Base-by-base conservation (phyloP, 1,140 invertebrate genomes). In the Fopius arisanus region DNA sequence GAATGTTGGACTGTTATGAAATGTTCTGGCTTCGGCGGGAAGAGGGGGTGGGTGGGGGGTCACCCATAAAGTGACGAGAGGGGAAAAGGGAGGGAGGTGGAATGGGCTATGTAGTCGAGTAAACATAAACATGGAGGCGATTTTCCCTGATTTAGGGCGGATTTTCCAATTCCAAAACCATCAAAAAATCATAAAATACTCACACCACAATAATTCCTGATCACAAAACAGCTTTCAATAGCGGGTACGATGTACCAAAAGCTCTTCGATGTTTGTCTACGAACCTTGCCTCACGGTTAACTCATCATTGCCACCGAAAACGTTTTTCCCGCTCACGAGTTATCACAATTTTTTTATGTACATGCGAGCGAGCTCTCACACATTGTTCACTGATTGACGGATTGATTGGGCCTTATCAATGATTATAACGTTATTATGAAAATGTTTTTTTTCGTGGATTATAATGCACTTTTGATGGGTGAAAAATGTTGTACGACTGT, bases 101-200 rank as follows among this genome's bases (percentile, higher is more conserved):
- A 78, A 78, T n/a, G n/a, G 54, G 23, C 1, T 62, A 28, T 62
- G 26, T 12, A 23, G 26, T 54, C 79, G 80, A 81, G 83, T 81
- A 86, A 86, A 86, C 83, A 85, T 86, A 86, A 86, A 86, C 83
- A 86, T 78, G 77, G 78, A 78, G 72, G 77, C 76, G 79, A 71
- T 75, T 76, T 67, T 19, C 29, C 28, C 12, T 3, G 16, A 69
- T 33, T 29, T 48, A 48, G 2, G 28, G 9, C 43, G 6, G 10
- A 54, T 67, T 29, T 68, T 68, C 16, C n/a, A 10, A 26, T 3
- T 16, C 23, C 14, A 0, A 31, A 33, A 6, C 28, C 6, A 16
- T 26, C n/a, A 21, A 19, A 41, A 63, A 33, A 6, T 10, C n/a
- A 31, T 69, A 29, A n/a, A 43, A 21, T 40, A 37, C 28, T 74